Base-by-base conservation (phyloP, 1,140 invertebrate genomes). In the Meteorus sp. region DNA sequence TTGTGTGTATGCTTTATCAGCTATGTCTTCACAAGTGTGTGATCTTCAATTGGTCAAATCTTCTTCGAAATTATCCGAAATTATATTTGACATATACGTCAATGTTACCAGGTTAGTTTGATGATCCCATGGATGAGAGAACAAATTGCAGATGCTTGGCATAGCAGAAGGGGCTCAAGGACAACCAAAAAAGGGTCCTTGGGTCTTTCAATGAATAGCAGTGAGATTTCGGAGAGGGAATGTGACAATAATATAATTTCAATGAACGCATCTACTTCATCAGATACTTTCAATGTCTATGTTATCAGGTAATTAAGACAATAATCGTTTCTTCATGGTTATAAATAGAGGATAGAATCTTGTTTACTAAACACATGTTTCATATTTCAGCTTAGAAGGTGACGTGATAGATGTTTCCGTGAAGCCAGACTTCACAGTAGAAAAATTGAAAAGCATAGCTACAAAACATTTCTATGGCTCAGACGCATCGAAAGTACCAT, bases 101-200 rank as follows among this genome's bases (percentile, higher is more conserved):
- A n/a, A 51, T 50, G 50, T 35, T 19, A 45, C 19, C 39, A 74
- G 70, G 15, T 65, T 48, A 65, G 52, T 67, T 74, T 76, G 64
- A 80, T 80, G 76, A 71, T 79, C 63, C 73, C 76, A 74, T 79
- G 76, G 73, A 71, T 76, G 66, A 66, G 71, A 71, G 71, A 73
- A 39, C 73, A 77, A 62, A 68, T 79, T 48, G 61, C 66, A 59
- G 75, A 77, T 62, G 66, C 67, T 53, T 78, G 76, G 73, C 69
- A 77, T 66, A 77, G 67, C 61, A 77, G 74, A 65, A 77, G 69
- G 62, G 69, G 56, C 64, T 75, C 70, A 69, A 73, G 68, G 62
- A 61, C 66, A 45, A 45, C 61, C 39, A 71, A 71, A 6, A 71
- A 57, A 52, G 64, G 61, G 53, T 70, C 73, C 61, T 69, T 67